Evolutionary conservation across 2,113 vertebrate genomes (phyloP).

Genomic region (Heptranchias perlo): DNA sequence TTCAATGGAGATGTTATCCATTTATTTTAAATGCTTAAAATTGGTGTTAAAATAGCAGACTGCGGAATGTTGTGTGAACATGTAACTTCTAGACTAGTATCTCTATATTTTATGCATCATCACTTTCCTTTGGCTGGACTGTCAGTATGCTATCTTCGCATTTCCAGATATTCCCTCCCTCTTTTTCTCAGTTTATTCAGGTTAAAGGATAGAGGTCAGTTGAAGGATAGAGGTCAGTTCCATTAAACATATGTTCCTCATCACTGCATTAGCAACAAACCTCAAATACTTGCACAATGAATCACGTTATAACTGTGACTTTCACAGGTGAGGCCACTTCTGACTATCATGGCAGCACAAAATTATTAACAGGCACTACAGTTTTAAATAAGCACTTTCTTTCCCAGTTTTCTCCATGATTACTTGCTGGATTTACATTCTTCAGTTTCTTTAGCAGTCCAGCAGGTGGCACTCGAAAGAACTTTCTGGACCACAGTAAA

Average conservation of each 20-base stretch:
- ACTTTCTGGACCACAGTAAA: not conserved
- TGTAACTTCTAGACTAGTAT: not conserved
- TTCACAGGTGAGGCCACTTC: not conserved
- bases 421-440: not conserved
- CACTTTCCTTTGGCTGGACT: not conserved
- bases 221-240: not conserved
- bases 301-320: not conserved
- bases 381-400: not conserved
- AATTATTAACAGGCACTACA: not conserved
- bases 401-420: not conserved
- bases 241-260: not conserved
- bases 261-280: not conserved
- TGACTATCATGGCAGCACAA: not conserved
- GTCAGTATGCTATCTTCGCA: not conserved
- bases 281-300: not conserved
- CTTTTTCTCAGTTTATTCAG: not conserved
- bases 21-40: not conserved
- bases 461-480: constrained; percentile 16
- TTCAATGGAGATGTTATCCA: not conserved
- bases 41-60: not conserved
- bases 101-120: not conserved
- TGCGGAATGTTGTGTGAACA: too few relatives aligned
- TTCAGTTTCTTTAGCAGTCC: not conserved
- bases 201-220: not conserved
- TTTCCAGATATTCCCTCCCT: not conserved